Conservation (phyloP, 2,888 invertebrate species). For the Eilema caniola region DNA sequence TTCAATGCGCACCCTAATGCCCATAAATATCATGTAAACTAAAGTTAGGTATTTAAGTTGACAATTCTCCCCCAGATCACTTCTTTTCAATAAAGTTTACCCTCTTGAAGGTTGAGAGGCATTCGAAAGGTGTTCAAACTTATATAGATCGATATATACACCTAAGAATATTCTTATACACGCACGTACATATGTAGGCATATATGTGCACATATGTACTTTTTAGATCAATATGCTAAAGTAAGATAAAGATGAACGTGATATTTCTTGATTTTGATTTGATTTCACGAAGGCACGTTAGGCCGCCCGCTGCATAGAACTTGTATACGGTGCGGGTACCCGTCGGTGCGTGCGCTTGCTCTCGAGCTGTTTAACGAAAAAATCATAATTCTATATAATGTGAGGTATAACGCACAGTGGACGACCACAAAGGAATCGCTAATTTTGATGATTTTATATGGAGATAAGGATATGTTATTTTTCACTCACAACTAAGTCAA, state of each 20-base stretch:
- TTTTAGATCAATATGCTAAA: neutral
- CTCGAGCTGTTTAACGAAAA: no score
- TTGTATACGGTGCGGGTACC: no score
- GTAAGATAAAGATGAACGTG: neutral
- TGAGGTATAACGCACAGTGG: no score
- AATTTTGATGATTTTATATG: neutral
- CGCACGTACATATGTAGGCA: slow-evolving; percentile 4
- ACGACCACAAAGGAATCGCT: neutral
- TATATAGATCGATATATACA: slow-evolving; percentile 41
- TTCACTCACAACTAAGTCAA: no score
- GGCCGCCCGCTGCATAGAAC: no score
- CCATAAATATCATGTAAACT: slow-evolving; percentile 35
- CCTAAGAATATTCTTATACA: slow-evolving; percentile 31
- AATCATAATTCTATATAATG: no score
- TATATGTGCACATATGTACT: slow-evolving; percentile 11
- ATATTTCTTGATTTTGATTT: neutral
- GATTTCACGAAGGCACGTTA: neutral
- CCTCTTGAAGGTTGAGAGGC: slow-evolving; percentile 35
- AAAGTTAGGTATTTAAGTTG: slow-evolving; percentile 22
- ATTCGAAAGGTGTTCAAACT: slow-evolving; percentile 42
- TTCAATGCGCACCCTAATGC: slow-evolving; percentile 20
- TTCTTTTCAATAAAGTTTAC: slow-evolving; percentile 53
- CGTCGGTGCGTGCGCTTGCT: no score
- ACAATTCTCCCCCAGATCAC: slow-evolving; percentile 36
- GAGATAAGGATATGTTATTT: neutral